These are phyloP conservation scores for Dascyllus trimaculatus DNA, from an alignment of 2,113 vertebrate species.

Conservation along the genomic window DNA sequence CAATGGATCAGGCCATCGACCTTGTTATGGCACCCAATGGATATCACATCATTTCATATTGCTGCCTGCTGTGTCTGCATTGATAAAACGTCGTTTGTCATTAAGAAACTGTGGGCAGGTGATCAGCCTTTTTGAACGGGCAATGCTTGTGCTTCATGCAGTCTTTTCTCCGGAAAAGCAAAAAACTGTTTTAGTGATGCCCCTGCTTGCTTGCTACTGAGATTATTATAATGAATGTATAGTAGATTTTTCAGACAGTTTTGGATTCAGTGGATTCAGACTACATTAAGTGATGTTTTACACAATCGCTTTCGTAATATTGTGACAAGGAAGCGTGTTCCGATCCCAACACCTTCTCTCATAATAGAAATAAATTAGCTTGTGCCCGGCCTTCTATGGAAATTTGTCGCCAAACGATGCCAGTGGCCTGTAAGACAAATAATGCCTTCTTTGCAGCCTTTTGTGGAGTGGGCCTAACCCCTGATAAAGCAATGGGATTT, in stretches of 20 bases:
- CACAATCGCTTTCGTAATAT: neutral
- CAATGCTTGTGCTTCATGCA: neutral
- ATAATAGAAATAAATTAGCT: conserved; percentile 4
- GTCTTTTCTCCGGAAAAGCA: conserved; percentile 10
- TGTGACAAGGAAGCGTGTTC: neutral
- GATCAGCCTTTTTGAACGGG: conserved; percentile 49
- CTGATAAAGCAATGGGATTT: conserved; percentile 74
- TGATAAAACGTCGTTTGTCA: conserved; percentile 80
- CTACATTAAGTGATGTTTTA: neutral
- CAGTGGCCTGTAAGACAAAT: conserved; percentile 48
- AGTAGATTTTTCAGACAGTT: neutral
- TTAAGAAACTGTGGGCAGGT: conserved; percentile 69
- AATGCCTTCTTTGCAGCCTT: conserved; percentile 55
- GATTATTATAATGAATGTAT: neutral
- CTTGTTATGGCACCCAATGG: conserved; percentile 78
- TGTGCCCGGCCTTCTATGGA: conserved; percentile 15
- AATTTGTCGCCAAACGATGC: conserved; percentile 20
- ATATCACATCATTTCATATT: conserved; percentile 78
- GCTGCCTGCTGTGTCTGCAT: conserved; percentile 75
- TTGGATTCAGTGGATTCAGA: neutral
- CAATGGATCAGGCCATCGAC: conserved; percentile 73
- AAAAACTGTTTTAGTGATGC: neutral
- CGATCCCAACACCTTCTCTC: neutral
- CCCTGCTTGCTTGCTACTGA: neutral
- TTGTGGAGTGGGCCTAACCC: conserved; percentile 72